Percentiles rank a stretch among this genome's conserved stretches.
phyloP scores from a whole-genome alignment of 2,797 vertebrate genomes.

The Graptemys geographica region DNA sequence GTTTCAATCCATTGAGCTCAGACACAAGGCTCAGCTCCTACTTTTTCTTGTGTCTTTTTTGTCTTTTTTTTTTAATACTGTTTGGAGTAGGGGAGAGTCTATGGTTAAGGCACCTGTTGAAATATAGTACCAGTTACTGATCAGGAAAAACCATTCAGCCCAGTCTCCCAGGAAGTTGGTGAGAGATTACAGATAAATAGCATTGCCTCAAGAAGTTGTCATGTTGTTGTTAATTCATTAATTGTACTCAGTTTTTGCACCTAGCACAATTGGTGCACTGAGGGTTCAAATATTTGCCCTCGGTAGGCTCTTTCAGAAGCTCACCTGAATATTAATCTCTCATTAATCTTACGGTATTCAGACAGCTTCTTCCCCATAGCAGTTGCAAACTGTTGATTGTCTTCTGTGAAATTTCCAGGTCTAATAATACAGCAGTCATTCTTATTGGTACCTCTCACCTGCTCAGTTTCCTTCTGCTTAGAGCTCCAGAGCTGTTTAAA shows the following conservation, averaged over 20 bases:
- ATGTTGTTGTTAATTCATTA: conserved; percentile 5
- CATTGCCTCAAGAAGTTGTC: not conserved
- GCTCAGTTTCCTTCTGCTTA: conserved; percentile 56
- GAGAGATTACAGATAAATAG: not conserved
- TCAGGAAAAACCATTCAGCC: conserved; percentile 11
- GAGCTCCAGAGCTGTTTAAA: conserved; percentile 50
- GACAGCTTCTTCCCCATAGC: conserved; percentile 6
- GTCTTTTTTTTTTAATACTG: not conserved
- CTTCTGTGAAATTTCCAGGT: conserved; percentile 45
- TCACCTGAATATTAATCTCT: not conserved
- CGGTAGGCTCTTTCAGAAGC: conserved; percentile 7
- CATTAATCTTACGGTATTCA: not conserved
- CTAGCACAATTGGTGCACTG: not conserved
- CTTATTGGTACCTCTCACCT: conserved; percentile 51
- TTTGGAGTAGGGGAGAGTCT: not conserved
- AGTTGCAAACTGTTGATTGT: conserved; percentile 48
- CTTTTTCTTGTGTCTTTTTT: not conserved
- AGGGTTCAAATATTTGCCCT: conserved; percentile 34
- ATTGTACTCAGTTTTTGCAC: conserved; percentile 21
- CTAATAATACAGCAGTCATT: conserved; percentile 40
- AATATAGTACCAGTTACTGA: conserved; percentile 26
- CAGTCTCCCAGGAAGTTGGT: not conserved
- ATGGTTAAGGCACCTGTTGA: not conserved
- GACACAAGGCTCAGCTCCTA: not conserved
- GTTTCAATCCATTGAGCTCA: not conserved